Percentiles rank a stretch among this genome's conserved stretches.
Conservation (phyloP, 2,113 vertebrate genomes). For the Vidua macroura region DNA sequence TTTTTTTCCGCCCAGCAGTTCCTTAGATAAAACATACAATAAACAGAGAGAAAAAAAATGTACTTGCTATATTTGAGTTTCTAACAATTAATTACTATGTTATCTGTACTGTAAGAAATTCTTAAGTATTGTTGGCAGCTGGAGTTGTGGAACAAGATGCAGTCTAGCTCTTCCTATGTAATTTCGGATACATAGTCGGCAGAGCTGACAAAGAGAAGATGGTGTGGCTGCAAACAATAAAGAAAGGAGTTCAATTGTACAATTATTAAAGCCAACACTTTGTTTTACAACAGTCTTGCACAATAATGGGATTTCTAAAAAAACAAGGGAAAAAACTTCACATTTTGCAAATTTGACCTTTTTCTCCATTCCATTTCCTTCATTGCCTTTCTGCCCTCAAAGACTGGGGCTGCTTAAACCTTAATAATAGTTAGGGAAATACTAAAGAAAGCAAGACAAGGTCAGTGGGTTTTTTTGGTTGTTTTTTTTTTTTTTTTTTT, state of each 20-base stretch:
- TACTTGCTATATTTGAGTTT: not conserved
- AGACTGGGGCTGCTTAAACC: not conserved
- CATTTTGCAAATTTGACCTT: not conserved
- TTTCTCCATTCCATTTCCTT: not conserved
- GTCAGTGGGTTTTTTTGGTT: not conserved
- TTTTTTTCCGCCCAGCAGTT: constrained; percentile 28
- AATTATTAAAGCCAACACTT: not conserved
- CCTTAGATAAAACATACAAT: not conserved
- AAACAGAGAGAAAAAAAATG: constrained; percentile 7
- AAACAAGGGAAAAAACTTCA: not conserved
- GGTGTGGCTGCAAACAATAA: constrained; percentile 79
- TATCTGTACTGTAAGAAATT: constrained; percentile 90
- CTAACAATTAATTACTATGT: constrained; percentile 35
- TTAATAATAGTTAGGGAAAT: not conserved
- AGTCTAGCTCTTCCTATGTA: constrained; percentile 83
- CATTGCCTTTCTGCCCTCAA: not conserved
- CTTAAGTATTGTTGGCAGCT: constrained; percentile 84
- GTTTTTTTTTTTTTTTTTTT: too few relatives aligned
- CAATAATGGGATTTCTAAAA: not conserved
- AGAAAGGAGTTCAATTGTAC: not conserved
- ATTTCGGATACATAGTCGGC: constrained; percentile 85
- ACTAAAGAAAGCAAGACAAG: not conserved
- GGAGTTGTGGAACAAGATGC: constrained; percentile 86
- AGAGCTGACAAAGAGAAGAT: constrained; percentile 85
- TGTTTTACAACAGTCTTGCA: not conserved